Base-by-base conservation (phyloP, 2,113 vertebrate species). In the Chaetura pelagica region DNA sequence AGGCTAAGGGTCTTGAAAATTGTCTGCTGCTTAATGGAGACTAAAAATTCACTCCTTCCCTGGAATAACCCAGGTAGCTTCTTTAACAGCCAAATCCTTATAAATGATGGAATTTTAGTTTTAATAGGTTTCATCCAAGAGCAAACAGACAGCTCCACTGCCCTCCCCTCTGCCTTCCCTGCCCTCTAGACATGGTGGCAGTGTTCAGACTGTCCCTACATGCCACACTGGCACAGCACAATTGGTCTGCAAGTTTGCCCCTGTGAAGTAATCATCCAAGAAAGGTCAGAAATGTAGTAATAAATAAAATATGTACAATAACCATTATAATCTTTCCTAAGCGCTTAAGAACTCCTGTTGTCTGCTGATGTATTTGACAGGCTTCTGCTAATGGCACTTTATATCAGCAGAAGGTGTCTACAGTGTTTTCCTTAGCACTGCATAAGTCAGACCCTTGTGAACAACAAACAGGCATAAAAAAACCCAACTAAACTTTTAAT, bases 171-270 rank as follows among this genome's bases (percentile, higher is more conserved):
- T 84, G 30, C 51, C 68, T 44, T 64, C 46, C 29, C 1, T 2
- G 32, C 34, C 46, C 27, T 75, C 63, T 26, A 34, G n/a, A 44
- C 18, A 23, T 1, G 7, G 38, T 48, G 48, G 42, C 49, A 86
- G 57, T 3, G 5, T 42, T 69, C 46, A 49, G 6, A 42, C 24
- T 21, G 52, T 29, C 35, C 48, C 55, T 59, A 3, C 12, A 1
- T 2, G 4, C 4, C 30, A 34, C 38, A n/a, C 0, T 13, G 46
- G n/a, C 1, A 0, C 44, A 40, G n/a, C 73, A 71, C 0, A 0
- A 32, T 68, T 55, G 32, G 24, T 48, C 69, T 91, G 63, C 0
- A 0, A 83, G 46, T 67, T 78, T 67, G 38, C 54, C 89, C 1
- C 0, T 23, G 58, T 89, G 84, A 96, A 87, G 27, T 82, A 90